These are phyloP conservation scores for Spheniscus mendiculus DNA, from an alignment of 2,113 vertebrate genomes.

Conservation along the genomic window DNA sequence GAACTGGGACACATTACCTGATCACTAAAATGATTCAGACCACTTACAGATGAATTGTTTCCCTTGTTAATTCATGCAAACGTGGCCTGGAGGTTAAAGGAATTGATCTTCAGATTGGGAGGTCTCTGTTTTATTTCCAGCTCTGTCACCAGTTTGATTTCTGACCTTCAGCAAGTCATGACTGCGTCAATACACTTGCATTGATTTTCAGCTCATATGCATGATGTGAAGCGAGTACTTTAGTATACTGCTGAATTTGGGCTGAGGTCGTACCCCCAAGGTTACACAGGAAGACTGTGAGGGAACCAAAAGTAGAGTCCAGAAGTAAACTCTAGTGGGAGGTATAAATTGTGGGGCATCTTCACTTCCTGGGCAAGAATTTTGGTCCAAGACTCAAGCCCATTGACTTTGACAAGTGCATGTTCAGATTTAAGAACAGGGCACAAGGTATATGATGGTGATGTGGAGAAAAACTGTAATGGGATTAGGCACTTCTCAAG, in stretches of 20 bases:
- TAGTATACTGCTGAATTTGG: neutral
- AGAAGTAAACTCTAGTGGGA: neutral
- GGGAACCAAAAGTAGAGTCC: neutral
- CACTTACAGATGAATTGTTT: constrained; percentile 45
- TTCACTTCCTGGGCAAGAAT: neutral
- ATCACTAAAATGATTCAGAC: constrained; percentile 29
- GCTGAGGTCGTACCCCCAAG: neutral
- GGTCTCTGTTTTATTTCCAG: neutral
- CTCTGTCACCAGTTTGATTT: neutral
- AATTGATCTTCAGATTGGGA: neutral
- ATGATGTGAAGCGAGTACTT: neutral
- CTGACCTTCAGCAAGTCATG: constrained; percentile 11
- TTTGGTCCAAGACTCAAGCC: neutral
- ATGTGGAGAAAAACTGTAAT: neutral
- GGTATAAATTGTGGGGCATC: neutral
- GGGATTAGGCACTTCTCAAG: neutral
- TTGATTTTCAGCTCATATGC: neutral
- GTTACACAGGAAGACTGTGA: neutral
- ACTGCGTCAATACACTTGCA: neutral
- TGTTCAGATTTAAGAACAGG: neutral
- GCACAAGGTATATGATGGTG: neutral
- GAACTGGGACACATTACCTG: constrained; percentile 31
- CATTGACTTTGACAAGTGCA: neutral
- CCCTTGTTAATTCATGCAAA: constrained; percentile 22
- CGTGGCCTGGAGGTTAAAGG: neutral